Percentiles rank a stretch among this genome's conserved stretches.
phyloP scores from a whole-genome alignment of 2,113 vertebrate genomes.

The Pyrgilauda ruficollis region DNA sequence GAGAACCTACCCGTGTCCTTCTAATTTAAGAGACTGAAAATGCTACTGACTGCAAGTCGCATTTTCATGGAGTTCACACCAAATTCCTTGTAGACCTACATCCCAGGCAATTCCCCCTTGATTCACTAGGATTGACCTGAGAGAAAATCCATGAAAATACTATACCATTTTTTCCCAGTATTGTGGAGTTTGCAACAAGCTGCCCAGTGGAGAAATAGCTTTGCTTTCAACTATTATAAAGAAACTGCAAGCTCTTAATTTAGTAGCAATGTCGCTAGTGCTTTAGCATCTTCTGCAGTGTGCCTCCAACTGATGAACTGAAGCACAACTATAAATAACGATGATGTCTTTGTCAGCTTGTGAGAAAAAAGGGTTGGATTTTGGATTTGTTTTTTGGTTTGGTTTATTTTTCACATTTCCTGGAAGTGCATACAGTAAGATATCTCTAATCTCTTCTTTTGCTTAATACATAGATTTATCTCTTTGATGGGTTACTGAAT shows the following conservation, averaged over 20 bases:
- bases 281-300: slow-evolving; percentile 11
- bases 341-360: slow-evolving; percentile 37
- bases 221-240: slow-evolving; percentile 31
- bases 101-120: not conserved
- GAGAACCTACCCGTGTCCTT: not conserved
- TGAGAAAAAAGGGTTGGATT: slow-evolving; percentile 19
- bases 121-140: not conserved
- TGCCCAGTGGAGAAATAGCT: not conserved
- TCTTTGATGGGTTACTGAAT: not conserved
- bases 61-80: slow-evolving; percentile 14
- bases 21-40: slow-evolving; percentile 30
- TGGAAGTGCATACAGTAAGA: not conserved
- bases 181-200: not conserved
- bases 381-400: not conserved
- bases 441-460: not conserved
- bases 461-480: not conserved
- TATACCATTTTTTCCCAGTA: not conserved
- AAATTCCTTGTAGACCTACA: not conserved
- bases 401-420: not conserved
- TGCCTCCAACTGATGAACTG: slow-evolving; percentile 37
- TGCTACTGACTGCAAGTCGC: slow-evolving; percentile 15
- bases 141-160: slow-evolving; percentile 20
- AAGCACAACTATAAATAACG: slow-evolving; percentile 57
- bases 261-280: not conserved
- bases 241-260: slow-evolving; percentile 37